These are phyloP conservation scores for Cichlasoma orientale DNA, from an alignment of 2,797 vertebrate species.

Conservation along the genomic window DNA sequence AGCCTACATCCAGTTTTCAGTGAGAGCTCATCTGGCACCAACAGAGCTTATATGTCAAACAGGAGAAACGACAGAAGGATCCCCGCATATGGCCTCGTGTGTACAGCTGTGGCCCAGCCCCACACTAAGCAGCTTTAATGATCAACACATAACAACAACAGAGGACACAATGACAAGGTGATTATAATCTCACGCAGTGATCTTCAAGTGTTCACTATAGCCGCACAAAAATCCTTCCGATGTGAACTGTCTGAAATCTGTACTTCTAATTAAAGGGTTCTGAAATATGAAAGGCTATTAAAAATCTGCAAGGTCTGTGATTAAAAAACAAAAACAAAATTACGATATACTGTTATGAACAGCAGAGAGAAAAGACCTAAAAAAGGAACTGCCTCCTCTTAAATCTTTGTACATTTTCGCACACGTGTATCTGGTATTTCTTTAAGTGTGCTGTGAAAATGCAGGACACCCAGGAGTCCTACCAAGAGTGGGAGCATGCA, in stretches of 20 bases:
- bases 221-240: constrained; percentile 17
- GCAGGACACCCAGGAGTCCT: neutral
- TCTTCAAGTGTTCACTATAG: constrained; percentile 32
- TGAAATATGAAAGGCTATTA: neutral
- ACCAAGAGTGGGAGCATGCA: neutral
- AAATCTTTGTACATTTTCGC: neutral
- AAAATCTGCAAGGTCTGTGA: neutral
- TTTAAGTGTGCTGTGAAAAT: neutral
- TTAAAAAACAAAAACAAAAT: neutral
- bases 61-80: constrained; percentile 64
- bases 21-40: constrained; percentile 79
- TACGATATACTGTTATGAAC: neutral
- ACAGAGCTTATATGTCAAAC: constrained; percentile 76
- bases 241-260: neutral
- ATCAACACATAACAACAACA: constrained; percentile 66
- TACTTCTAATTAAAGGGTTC: neutral
- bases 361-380: neutral
- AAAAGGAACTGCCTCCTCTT: neutral
- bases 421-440: neutral
- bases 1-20: constrained; percentile 82
- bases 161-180: constrained; percentile 67
- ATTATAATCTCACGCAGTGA: constrained; percentile 59
- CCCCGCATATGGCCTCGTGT: constrained; percentile 57
- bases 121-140: constrained; percentile 75
- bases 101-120: constrained; percentile 69